Base-by-base conservation (phyloP, 2,888 invertebrate genomes). In the Trissoscelio sp. region DNA sequence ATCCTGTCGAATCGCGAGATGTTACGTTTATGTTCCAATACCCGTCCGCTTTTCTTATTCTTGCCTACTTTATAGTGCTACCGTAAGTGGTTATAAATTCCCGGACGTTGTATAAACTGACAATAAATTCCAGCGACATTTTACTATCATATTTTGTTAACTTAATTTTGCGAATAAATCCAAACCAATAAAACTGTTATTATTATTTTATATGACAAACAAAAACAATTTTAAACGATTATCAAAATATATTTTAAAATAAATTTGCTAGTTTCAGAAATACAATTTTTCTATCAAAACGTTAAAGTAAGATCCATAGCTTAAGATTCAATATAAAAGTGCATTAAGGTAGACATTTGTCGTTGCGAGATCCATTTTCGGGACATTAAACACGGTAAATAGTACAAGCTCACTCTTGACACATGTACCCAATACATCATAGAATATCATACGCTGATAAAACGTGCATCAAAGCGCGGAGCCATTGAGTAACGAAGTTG, bases 101-200 rank as follows among this genome's bases (percentile, higher is more conserved):
- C 31, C 20, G 60, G 58, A 72, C 72, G 60, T 62, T 53, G 53
- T 53, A 72, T 62, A 72, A 60, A 72, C 51, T 69, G 55, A 69
- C 67, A 60, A 72, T 72, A 72, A 72, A 72, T 72, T 60, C 39
- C 51, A 22, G 18, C 12, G 18, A 72, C 51, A 60, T 72, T 39
- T 60, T 60, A 53, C 37, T 60, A 60, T 72, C 60, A 72, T 72
- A 72, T 72, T 72, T 72, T 37, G 60, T 53, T 62, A 16, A 51
- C 72, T 60, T 42, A 62, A 72, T 60, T 72, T 22, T 42, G 11
- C 24, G 18, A 60, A 72, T 53, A 72, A 72, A 72, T 42, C 18
- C 20, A 9, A 9, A 1, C n/a, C 31, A 44, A 60, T 22, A 28
- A 44, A 22, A 22, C 7, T 24, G 14, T 22, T 14, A 24, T 31